Percentiles rank a stretch among this genome's conserved stretches.
phyloP scores from a whole-genome alignment of 2,888 invertebrate species.

The Drepana falcataria region DNA sequence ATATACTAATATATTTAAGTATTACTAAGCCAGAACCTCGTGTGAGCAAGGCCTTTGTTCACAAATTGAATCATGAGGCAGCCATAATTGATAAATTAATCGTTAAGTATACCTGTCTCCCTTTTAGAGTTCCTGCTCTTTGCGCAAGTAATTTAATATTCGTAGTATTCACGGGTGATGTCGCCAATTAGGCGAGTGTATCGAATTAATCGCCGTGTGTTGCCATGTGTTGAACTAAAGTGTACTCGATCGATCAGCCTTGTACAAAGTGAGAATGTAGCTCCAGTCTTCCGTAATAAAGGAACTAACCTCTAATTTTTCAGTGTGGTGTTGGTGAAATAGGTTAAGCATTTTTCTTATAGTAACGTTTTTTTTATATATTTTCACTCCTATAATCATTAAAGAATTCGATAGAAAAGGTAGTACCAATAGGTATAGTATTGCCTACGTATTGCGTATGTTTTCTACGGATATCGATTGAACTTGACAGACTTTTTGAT shows the following conservation, averaged over 20 bases:
- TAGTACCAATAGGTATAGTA: too few relatives aligned
- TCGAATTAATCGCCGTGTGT: conserved; percentile 29
- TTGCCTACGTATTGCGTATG: too few relatives aligned
- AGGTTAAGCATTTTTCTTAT: too few relatives aligned
- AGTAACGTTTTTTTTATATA: too few relatives aligned
- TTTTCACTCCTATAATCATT: too few relatives aligned
- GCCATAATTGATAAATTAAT: conserved; percentile 48
- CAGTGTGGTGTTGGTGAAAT: too few relatives aligned
- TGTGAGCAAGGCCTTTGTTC: conserved; percentile 38
- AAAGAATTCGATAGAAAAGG: too few relatives aligned
- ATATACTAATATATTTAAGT: too few relatives aligned
- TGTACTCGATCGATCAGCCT: conserved; percentile 3
- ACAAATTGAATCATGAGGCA: conserved; percentile 57
- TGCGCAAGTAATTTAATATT: conserved; percentile 48
- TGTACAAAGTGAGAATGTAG: background rate
- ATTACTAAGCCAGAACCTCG: conserved; percentile 12
- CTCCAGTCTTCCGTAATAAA: background rate
- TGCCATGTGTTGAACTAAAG: background rate
- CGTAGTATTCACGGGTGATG: conserved; percentile 37
- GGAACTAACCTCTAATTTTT: too few relatives aligned
- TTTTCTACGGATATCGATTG: too few relatives aligned
- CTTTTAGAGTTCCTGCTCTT: conserved; percentile 40
- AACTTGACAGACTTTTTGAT: too few relatives aligned
- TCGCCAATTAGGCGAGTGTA: conserved; percentile 32
- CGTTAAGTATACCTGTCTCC: conserved; percentile 49